Conservation (phyloP, 2,888 invertebrate genomes). For the Rhagonycha fulva region DNA sequence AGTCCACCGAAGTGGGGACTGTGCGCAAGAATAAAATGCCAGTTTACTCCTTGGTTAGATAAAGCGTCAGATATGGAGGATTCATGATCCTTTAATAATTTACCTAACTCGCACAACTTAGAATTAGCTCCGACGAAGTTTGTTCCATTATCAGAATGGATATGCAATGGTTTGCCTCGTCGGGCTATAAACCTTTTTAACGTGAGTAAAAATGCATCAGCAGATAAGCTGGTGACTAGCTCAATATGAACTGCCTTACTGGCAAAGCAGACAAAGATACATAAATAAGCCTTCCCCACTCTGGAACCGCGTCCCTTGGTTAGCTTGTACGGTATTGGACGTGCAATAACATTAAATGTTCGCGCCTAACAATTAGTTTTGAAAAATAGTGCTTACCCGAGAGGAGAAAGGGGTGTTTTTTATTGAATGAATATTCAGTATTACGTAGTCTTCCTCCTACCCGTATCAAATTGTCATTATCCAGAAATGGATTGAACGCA, state of each 20-base stretch:
- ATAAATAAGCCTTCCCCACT: slow-evolving; percentile 6
- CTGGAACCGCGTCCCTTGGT: slow-evolving; percentile 14
- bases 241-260: not conserved
- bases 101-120: not conserved
- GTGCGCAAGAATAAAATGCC: too few species aligned
- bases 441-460: slow-evolving; percentile 18
- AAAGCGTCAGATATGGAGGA: not conserved
- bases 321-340: not conserved
- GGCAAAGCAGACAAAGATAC: not conserved
- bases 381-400: slow-evolving; percentile 12
- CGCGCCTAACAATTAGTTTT: slow-evolving; percentile 7
- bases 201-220: not conserved
- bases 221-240: not conserved
- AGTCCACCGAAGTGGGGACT: too few species aligned
- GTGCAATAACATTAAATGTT: slow-evolving; percentile 11
- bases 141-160: not conserved
- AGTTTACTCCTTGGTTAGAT: not conserved
- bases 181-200: not conserved
- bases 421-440: slow-evolving; percentile 3
- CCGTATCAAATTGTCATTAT: slow-evolving; percentile 13
- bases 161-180: not conserved
- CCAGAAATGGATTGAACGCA: slow-evolving; percentile 30
- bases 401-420: slow-evolving; percentile 22
- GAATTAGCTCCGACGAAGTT: not conserved
- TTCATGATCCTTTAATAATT: not conserved